Base-by-base conservation (phyloP, 2,888 invertebrate species). In the Amorpha juglandis region DNA sequence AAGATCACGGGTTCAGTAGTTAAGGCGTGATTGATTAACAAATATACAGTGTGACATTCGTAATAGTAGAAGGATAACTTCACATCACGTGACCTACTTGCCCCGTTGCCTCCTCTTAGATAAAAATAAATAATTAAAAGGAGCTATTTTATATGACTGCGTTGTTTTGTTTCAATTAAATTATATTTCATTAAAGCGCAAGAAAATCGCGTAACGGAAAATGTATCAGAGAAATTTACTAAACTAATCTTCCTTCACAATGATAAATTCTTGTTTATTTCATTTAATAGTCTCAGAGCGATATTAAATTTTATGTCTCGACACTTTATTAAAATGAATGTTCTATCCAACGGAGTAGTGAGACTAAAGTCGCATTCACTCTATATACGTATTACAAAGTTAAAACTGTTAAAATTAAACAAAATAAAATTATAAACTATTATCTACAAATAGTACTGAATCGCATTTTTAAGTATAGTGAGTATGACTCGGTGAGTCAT, bases 271-370 rank as follows among this genome's bases (percentile, higher is more conserved):
- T 12, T 8, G 1, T 11, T 19, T 42, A 19, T 42, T 58, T 12
- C n/a, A 58, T 42, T 42, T 42, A 19, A 11, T 42, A 42, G 38
- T 58, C 58, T 42, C 42, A 38, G 19, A 58, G 38, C n/a, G 38
- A 16, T 19, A 19, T 58, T 38, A 16, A 38, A 58, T 19, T 58
- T 38, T 58, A 58, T 58, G 38, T 58, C 38, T 4, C 42, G 42
- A 6, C 12, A 19, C 58, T 42, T 58, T 42, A 42, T 38, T 58
- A 58, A 21, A 58, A 58, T 19, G 0, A 58, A 12, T 9, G 7
- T 42, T 19, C 42, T 19, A 42, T 19, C 16, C 35, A 4, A 1
- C 16, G 11, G 16, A 55, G 38, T 11, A 21, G 35, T 58, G 8
- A 58, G 19, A 12, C 12, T 11, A 42, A 19, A 12, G 0, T 16